A percentile compares a stretch with the other conserved stretches of the same genome.
These are phyloP conservation scores for Timema cristinae DNA, from an alignment of 2,888 invertebrate species.

Conservation along the genomic window DNA sequence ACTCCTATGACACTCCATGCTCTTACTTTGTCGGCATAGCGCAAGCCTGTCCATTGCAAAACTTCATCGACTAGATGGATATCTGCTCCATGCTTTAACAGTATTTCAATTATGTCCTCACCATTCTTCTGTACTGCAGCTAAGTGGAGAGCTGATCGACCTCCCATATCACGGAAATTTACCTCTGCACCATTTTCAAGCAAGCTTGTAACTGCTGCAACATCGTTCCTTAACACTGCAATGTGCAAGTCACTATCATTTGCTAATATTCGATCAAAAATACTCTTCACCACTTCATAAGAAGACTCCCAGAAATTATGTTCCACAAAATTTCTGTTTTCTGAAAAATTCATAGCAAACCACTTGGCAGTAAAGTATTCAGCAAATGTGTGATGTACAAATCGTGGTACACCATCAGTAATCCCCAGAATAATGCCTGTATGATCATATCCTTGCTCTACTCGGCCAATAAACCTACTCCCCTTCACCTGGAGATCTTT, in stretches of 20 bases:
- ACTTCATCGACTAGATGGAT: constrained; percentile 17
- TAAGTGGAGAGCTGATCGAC: constrained; percentile 19
- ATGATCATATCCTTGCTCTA: constrained; percentile 19
- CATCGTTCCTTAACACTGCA: constrained; percentile 16
- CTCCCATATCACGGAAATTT: constrained; percentile 14
- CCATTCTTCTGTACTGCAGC: constrained; percentile 17
- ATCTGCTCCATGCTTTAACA: constrained; percentile 6
- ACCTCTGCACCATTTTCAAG: not conserved
- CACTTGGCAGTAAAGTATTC: constrained; percentile 26
- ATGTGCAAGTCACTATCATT: constrained; percentile 16
- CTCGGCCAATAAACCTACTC: not conserved
- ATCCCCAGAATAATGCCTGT: constrained; percentile 20
- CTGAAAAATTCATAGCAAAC: constrained; percentile 16
- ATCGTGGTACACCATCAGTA: constrained; percentile 18
- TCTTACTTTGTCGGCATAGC: constrained; percentile 22
- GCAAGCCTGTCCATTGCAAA: constrained; percentile 19
- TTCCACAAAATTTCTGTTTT: constrained; percentile 13
- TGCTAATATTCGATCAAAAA: constrained; percentile 23
- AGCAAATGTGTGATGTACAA: constrained; percentile 26
- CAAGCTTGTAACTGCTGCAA: not conserved
- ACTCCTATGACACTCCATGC: constrained; percentile 13
- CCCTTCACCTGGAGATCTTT: constrained; percentile 7
- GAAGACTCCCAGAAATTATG: constrained; percentile 14
- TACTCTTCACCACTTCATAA: constrained; percentile 17
- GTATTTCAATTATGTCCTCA: constrained; percentile 12